Evolutionary conservation across 2,888 invertebrate species (phyloP).

Genomic region (Euzetes globulus): DNA sequence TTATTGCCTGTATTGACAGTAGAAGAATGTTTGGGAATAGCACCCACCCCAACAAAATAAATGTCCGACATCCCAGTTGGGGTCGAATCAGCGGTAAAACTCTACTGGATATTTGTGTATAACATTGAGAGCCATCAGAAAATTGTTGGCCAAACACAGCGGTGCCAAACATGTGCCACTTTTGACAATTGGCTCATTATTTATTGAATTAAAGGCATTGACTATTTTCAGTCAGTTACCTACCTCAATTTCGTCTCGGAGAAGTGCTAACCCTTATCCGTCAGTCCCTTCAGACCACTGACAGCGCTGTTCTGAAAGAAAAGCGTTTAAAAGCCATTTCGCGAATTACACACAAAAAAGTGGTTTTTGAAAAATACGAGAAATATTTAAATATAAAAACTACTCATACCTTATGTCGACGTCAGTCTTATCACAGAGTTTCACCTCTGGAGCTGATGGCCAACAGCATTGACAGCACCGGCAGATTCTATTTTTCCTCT

Average conservation of each 20-base stretch:
- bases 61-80: slow-evolving; percentile 1
- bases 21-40: neutral
- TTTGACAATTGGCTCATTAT: slow-evolving; percentile 14
- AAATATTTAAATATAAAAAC: neutral
- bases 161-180: slow-evolving; percentile 17
- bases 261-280: too few species aligned
- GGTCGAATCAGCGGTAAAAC: neutral
- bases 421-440: neutral
- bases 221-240: neutral
- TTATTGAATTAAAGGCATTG: neutral
- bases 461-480: neutral
- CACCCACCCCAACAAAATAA: neutral
- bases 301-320: neutral
- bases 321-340: neutral
- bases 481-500: neutral
- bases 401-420: neutral
- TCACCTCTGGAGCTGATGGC: neutral
- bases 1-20: neutral
- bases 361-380: neutral
- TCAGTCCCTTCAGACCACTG: neutral
- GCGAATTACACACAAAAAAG: neutral
- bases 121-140: neutral
- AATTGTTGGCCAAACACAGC: slow-evolving; percentile 8
- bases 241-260: neutral
- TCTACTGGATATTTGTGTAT: neutral